Evolutionary conservation across 1,140 invertebrate genomes (phyloP).

Genomic region (Drosophila nannoptera): DNA sequence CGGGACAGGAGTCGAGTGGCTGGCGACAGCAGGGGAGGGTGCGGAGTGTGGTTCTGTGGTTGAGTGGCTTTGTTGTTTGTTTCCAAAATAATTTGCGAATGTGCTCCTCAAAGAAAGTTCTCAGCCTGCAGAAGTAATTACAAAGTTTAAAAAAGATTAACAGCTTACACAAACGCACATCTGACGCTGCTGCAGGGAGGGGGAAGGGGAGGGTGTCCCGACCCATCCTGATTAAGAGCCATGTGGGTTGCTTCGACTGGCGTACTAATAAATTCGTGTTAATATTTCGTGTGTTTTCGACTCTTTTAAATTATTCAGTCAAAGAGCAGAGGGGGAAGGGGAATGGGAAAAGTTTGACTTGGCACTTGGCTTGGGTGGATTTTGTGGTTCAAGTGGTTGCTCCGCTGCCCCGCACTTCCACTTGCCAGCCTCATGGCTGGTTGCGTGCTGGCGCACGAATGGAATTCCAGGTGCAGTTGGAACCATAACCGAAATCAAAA

Average conservation of each 20-base stretch:
- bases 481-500: slow-evolving; percentile 2
- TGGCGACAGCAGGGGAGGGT: slow-evolving; percentile 14
- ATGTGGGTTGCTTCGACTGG: slow-evolving; percentile 19
- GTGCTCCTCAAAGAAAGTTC: slow-evolving; percentile 50
- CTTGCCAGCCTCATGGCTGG: slow-evolving; percentile 1
- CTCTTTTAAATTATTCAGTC: slow-evolving; percentile 51
- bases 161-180: slow-evolving; percentile 43
- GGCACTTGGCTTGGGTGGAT: slow-evolving; percentile 55
- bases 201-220: neutral
- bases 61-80: slow-evolving; percentile 35
- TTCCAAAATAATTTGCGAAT: slow-evolving; percentile 59
- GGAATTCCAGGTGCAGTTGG: slow-evolving; percentile 52
- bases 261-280: slow-evolving; percentile 61
- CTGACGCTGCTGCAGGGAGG: neutral
- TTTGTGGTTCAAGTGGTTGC: slow-evolving; percentile 59
- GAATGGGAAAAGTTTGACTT: slow-evolving; percentile 40
- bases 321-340: neutral
- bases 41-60: slow-evolving; percentile 30
- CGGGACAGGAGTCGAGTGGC: slow-evolving; percentile 22
- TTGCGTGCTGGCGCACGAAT: slow-evolving; percentile 44
- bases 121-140: slow-evolving; percentile 65
- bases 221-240: neutral
- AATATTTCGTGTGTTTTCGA: slow-evolving; percentile 48
- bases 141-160: slow-evolving; percentile 67
- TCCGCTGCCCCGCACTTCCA: slow-evolving; percentile 3